phyloP scores from a whole-genome alignment of 2,888 invertebrate species.

The Thymelicus lineola region DNA sequence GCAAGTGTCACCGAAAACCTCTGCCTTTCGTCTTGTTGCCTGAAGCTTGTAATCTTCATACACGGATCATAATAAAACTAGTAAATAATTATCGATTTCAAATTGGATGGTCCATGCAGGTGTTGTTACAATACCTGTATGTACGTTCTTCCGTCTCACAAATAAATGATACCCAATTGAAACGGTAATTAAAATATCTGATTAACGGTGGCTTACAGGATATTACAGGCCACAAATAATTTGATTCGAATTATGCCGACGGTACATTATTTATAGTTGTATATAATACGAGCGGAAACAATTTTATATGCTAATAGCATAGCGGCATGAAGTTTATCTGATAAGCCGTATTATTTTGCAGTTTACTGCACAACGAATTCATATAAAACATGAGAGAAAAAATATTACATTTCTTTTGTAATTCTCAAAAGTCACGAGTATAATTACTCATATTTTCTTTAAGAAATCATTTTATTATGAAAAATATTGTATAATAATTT shows the following conservation, averaged over 20 bases:
- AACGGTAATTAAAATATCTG: conserved; percentile 13
- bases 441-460: too few species aligned
- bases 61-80: too few species aligned
- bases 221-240: conserved; percentile 10
- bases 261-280: conserved; percentile 10
- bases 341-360: neutral
- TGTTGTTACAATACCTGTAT: too few species aligned
- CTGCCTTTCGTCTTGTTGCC: too few species aligned
- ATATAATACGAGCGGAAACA: conserved; percentile 17
- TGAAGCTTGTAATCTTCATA: too few species aligned
- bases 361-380: neutral
- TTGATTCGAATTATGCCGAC: conserved; percentile 17
- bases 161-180: neutral
- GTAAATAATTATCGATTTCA: too few species aligned
- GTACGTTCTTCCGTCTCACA: too few species aligned
- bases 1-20: too few species aligned
- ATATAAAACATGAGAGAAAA: neutral
- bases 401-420: neutral
- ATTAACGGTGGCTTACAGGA: conserved; percentile 4
- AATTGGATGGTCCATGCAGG: too few species aligned
- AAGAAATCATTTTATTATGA: too few species aligned
- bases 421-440: neutral
- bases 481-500: too few species aligned
- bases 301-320: conserved; percentile 12
- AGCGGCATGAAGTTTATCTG: conserved; percentile 9